A percentile compares a stretch with the other conserved stretches of the same genome.
Conservation (phyloP, 1,140 invertebrate species). For the Dendrolimus kikuchii region DNA sequence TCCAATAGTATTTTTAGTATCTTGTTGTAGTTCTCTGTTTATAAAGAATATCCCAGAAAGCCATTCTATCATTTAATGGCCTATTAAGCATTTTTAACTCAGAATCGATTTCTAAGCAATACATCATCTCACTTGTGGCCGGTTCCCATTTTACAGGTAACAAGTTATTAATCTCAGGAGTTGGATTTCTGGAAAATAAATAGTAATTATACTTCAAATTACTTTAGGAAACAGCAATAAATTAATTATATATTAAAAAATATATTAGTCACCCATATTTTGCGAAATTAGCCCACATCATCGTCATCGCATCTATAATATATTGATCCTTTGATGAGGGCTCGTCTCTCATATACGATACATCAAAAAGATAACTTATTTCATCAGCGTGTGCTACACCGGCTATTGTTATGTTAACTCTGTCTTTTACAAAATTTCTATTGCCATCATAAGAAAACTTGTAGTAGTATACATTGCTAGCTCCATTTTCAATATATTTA, state of each 20-base stretch:
- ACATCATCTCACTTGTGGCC: conserved; percentile 4
- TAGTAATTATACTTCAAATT: not conserved
- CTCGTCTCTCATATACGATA: conserved; percentile 13
- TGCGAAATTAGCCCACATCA: conserved; percentile 30
- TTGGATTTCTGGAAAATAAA: conserved; percentile 24
- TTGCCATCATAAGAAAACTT: conserved; percentile 27
- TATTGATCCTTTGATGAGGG: conserved; percentile 19
- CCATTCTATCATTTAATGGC: conserved; percentile 15
- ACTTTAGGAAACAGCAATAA: not conserved
- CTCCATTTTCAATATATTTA: conserved; percentile 20
- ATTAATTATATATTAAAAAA: not conserved
- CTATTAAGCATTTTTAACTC: conserved; percentile 12
- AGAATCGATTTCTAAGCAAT: conserved; percentile 19
- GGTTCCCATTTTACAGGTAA: conserved; percentile 20
- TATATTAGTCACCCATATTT: conserved; percentile 25
- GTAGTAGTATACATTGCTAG: conserved; percentile 20
- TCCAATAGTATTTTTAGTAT: too few species aligned
- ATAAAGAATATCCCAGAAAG: not conserved
- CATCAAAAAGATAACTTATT: conserved; percentile 32
- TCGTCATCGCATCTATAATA: conserved; percentile 24
- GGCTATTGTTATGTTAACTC: conserved; percentile 19
- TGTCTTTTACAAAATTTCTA: conserved; percentile 23
- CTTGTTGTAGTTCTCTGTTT: too few species aligned
- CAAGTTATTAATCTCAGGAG: conserved; percentile 15
- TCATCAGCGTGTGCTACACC: conserved; percentile 27